A percentile compares a stretch with the other conserved stretches of the same genome.
Conservation (phyloP, 2,113 vertebrate genomes). For the Hipposideros armiger region DNA sequence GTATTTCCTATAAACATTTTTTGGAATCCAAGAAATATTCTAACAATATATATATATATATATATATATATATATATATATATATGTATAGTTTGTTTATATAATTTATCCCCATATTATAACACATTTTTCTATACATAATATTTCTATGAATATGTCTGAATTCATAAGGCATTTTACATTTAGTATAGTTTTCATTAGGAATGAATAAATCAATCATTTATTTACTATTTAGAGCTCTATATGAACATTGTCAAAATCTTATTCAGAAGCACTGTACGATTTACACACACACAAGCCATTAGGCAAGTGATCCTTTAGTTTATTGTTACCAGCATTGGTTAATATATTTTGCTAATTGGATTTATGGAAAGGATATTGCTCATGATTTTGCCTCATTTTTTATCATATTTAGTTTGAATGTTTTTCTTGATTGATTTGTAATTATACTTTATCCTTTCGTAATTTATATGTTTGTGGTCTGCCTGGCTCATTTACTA, state of each 20-base stretch:
- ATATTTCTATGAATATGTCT: not conserved
- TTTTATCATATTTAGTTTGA: not conserved
- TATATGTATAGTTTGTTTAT: not conserved
- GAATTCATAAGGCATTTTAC: not conserved
- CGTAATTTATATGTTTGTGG: not conserved
- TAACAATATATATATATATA: not conserved
- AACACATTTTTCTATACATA: not conserved
- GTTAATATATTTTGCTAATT: slow-evolving; percentile 32
- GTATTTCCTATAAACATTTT: not conserved
- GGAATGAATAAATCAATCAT: not conserved
- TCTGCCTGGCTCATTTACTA: not conserved
- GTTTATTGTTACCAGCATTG: not conserved
- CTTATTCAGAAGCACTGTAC: not conserved
- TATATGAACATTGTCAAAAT: not conserved
- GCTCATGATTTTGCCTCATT: not conserved
- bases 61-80: too few species aligned
- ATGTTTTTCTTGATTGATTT: slow-evolving; percentile 11
- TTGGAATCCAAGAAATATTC: not conserved
- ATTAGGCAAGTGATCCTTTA: not conserved
- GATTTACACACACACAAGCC: not conserved
- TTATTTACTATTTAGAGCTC: not conserved
- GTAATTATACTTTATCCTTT: not conserved
- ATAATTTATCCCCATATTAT: not conserved
- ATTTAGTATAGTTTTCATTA: not conserved
- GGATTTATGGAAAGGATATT: not conserved